phyloP scores from a whole-genome alignment of 2,113 vertebrate genomes.

The Isurus oxyrinchus region DNA sequence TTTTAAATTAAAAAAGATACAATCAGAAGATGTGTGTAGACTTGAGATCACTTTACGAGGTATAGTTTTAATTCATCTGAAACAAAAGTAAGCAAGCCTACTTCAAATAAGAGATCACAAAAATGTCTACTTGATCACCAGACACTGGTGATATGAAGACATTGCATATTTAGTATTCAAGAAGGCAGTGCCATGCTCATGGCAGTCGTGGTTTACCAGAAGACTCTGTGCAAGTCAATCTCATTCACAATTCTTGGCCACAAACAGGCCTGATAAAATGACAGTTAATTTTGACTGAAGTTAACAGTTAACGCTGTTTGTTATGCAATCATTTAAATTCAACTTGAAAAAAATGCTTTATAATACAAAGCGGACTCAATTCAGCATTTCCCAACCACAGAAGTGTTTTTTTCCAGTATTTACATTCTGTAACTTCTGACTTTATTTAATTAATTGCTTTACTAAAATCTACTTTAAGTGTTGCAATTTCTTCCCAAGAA shows the following conservation, averaged over 20 bases:
- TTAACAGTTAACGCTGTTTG: slow-evolving; percentile 43
- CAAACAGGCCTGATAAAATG: slow-evolving; percentile 43
- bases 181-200: slow-evolving; percentile 50
- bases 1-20: slow-evolving; percentile 22
- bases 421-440: slow-evolving; percentile 49
- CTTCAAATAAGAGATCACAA: slow-evolving; percentile 29
- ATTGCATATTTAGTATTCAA: slow-evolving; percentile 51
- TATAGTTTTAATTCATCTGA: slow-evolving; percentile 35
- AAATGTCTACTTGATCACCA: slow-evolving; percentile 32
- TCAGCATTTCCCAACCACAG: slow-evolving; percentile 46
- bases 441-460: background rate
- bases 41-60: slow-evolving; percentile 33
- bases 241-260: slow-evolving; percentile 34
- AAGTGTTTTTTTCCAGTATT: slow-evolving; percentile 49
- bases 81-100: slow-evolving; percentile 20
- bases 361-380: slow-evolving; percentile 46
- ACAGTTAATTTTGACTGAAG: slow-evolving; percentile 46
- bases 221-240: background rate
- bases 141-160: slow-evolving; percentile 52
- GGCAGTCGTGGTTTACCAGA: slow-evolving; percentile 42
- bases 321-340: slow-evolving; percentile 43
- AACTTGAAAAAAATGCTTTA: slow-evolving; percentile 46
- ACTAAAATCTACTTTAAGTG: slow-evolving; percentile 26
- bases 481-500: slow-evolving; percentile 36
- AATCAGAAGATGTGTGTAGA: slow-evolving; percentile 29